Conservation (phyloP, 1,140 invertebrate species). For the Metopolophium dirhodum region DNA sequence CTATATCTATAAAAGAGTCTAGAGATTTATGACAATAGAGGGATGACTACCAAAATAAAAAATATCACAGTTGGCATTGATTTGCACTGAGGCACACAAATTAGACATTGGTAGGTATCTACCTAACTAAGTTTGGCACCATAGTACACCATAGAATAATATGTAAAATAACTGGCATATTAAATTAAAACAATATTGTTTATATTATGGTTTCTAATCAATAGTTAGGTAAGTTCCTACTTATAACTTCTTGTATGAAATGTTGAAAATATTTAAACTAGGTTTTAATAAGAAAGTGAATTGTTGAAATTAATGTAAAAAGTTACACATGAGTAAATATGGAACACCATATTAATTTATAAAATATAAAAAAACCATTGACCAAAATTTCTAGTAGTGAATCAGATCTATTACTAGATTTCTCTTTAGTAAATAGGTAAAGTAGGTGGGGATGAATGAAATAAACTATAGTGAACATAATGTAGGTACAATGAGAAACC, state of each 20-base stretch:
- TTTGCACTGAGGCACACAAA: not conserved
- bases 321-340: slow-evolving; percentile 42
- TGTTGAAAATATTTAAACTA: not conserved
- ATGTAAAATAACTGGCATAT: not conserved
- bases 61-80: not conserved
- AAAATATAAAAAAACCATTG: slow-evolving; percentile 14
- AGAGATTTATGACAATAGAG: too few relatives aligned
- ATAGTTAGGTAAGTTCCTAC: too few relatives aligned
- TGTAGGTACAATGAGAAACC: not conserved
- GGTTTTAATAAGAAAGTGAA: not conserved
- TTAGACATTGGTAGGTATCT: not conserved
- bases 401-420: slow-evolving; percentile 14
- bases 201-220: not conserved
- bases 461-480: not conserved
- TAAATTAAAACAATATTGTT: not conserved
- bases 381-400: slow-evolving; percentile 29
- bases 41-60: too few relatives aligned
- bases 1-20: too few relatives aligned
- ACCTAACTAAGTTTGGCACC: not conserved
- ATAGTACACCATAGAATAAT: not conserved
- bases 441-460: not conserved
- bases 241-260: not conserved
- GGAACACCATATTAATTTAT: not conserved
- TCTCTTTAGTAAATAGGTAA: slow-evolving; percentile 17
- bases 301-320: not conserved